Base-by-base conservation (phyloP, 2,888 invertebrate species). In the Caenorhabditis doughertyi region DNA sequence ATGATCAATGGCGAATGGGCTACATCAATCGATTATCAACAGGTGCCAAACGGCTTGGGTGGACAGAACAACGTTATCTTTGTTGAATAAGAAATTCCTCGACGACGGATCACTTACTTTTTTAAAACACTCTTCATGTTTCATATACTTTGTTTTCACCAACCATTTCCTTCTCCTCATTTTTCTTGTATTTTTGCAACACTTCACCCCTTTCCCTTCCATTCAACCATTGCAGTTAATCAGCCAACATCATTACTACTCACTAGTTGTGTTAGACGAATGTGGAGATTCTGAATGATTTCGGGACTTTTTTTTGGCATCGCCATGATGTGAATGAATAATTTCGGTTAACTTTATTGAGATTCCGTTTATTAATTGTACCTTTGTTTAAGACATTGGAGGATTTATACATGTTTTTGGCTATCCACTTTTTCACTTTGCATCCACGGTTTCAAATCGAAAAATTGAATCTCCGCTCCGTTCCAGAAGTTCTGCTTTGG, bases 1-100 rank as follows among this genome's bases (percentile, higher is more conserved):
- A 77, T 89, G 79, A 79, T 85, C 65, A 87, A 89, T 76, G 90
- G 90, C 25, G 58, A 85, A 49, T 90, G 87, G 88, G 62, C 73
- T 8, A 89, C 89, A 29, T 87, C 85, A 23, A 55, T 51, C 55
- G 67, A 84, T 55, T 89, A 85, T 64, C 79, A 84, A 42, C 74
- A 80, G 47, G 82, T 83, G 44, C 80, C 83, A 56, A 89, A 89
- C 70, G 86, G 85, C 8, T 77, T 84, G 51, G 87, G 87, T 60
- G 82, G 85, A 35, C 72, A 81, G 25, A 89, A 89, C 80, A 88
- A 89, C 68, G 55, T 86, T 60, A 62, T 86, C 39, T 64, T 79
- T 58, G 87, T 88, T 44, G 88, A 87, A 67, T 87, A 84, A n/a
- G n/a, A n/a, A 73, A 65, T 44, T 47, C 42, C 44, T 39, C 18